phyloP scores from a whole-genome alignment of 64 coral and sea anemone genomes.

The Montipora capricornis region DNA sequence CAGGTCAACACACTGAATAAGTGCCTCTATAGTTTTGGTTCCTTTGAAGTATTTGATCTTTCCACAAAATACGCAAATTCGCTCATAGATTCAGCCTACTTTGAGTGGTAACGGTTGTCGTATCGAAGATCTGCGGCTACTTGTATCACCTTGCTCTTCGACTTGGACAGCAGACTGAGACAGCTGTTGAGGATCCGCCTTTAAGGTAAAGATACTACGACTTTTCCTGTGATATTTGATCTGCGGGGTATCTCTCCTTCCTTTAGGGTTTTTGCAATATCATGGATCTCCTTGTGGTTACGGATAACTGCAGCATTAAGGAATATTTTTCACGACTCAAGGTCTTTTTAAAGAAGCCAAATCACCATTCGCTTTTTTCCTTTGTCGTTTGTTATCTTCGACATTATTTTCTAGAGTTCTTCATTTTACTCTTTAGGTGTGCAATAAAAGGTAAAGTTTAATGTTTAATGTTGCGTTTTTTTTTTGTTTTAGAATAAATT shows the following conservation, averaged over 20 bases:
- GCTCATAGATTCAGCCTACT: constrained; percentile 12
- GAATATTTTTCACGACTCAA: constrained; percentile 42
- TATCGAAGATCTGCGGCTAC: constrained; percentile 19
- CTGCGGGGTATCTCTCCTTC: constrained; percentile 21
- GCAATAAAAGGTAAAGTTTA: no score
- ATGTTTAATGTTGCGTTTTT: no score
- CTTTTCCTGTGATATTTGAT: constrained; percentile 41
- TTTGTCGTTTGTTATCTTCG: constrained; percentile 15
- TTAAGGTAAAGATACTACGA: constrained; percentile 64
- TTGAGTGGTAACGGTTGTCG: neutral
- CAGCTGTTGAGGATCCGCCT: constrained; percentile 11
- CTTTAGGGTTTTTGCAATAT: constrained; percentile 23
- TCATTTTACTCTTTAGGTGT: neutral
- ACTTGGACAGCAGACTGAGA: neutral
- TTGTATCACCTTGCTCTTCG: neutral
- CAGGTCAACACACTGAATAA: constrained; percentile 53
- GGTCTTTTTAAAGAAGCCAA: constrained; percentile 20
- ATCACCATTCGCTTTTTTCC: no score
- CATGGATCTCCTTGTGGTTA: constrained; percentile 1
- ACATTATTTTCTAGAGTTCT: neutral
- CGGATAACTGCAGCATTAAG: constrained; percentile 38
- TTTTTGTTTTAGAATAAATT: no score
- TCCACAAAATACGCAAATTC: constrained; percentile 63
- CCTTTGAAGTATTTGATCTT: constrained; percentile 29
- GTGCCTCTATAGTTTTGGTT: constrained; percentile 21